A percentile compares a stretch with the other conserved stretches of the same genome.
Conservation (phyloP, 2,113 vertebrate genomes). For the Ictalurus furcatus region DNA sequence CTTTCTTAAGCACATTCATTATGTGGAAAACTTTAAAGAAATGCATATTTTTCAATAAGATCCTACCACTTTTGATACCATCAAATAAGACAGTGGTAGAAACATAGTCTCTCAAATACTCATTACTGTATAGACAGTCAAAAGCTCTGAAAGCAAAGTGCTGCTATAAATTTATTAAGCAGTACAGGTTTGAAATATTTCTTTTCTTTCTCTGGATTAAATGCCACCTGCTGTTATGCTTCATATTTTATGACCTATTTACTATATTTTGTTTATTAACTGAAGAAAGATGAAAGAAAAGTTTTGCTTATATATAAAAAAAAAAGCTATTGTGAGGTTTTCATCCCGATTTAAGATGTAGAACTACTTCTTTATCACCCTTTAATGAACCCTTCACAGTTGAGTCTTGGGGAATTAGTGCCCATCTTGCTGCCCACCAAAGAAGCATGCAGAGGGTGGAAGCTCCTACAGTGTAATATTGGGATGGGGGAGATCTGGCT, state of each 20-base stretch:
- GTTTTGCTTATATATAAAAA: not conserved
- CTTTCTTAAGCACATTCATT: not conserved
- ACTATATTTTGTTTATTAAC: not conserved
- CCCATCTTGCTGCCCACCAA: not conserved
- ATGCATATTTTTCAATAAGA: not conserved
- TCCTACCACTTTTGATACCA: not conserved
- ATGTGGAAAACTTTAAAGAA: not conserved
- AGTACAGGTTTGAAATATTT: not conserved
- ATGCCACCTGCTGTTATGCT: not conserved
- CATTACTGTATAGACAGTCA: not conserved
- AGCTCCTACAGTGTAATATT: not conserved
- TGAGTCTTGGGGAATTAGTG: not conserved
- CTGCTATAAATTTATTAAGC: not conserved
- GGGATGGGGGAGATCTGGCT: constrained; percentile 11
- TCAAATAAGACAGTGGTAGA: not conserved
- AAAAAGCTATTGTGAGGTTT: not conserved
- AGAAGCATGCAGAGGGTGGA: not conserved
- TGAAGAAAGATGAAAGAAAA: not conserved
- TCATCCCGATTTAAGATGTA: not conserved
- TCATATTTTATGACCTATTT: not conserved
- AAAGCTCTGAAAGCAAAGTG: not conserved
- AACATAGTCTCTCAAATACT: not conserved
- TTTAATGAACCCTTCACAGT: not conserved
- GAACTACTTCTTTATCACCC: not conserved
- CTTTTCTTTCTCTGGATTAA: not conserved